Evolutionary conservation across 64 coral and sea anemone genomes (phyloP).

Genomic region (Astreopora myriophthalma): DNA sequence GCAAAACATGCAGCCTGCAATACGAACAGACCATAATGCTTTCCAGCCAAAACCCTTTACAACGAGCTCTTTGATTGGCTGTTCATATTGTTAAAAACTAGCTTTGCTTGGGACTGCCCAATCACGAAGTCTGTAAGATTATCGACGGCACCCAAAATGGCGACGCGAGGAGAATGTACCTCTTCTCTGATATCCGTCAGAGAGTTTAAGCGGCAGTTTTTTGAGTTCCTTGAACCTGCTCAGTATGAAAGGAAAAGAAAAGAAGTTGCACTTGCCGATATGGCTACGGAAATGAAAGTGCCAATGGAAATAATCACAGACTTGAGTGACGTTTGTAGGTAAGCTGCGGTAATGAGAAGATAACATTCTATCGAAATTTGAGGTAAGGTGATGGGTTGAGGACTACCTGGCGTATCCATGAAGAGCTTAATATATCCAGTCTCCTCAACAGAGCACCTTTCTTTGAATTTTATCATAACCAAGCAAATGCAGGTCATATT

Average conservation of each 20-base stretch:
- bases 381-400: background rate
- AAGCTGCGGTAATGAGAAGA: background rate
- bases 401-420: no score
- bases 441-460: no score
- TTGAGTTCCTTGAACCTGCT: constrained; percentile 41
- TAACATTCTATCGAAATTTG: background rate
- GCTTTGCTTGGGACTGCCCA: constrained; percentile 36
- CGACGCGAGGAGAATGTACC: constrained; percentile 57
- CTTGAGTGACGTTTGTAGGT: constrained; percentile 83
- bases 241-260: constrained; percentile 55
- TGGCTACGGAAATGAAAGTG: constrained; percentile 77
- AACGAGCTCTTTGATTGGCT: constrained; percentile 68
- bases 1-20: background rate
- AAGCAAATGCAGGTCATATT: no score
- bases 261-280: constrained; percentile 23
- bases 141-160: constrained; percentile 64
- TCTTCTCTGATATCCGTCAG: constrained; percentile 65
- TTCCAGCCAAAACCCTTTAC: background rate
- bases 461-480: no score
- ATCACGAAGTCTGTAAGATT: constrained; percentile 51
- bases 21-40: constrained; percentile 8
- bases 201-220: constrained; percentile 77
- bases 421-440: no score
- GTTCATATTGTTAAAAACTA: background rate
- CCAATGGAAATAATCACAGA: constrained; percentile 71